phyloP scores from a whole-genome alignment of 1,140 invertebrate genomes.

The Tribolium castaneum region DNA sequence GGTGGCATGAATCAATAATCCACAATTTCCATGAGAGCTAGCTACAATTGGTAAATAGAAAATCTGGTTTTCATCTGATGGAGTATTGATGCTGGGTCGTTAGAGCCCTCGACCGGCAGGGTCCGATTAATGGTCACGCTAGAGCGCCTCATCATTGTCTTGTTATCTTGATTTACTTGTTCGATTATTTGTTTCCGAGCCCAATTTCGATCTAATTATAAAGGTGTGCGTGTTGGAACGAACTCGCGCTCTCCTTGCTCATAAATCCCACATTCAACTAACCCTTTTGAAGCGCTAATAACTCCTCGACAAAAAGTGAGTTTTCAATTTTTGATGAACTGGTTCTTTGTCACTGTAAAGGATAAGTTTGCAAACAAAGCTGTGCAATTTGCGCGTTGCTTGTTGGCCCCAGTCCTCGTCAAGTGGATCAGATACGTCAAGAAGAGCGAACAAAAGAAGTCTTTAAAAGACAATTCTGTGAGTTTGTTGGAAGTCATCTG shows the following conservation, averaged over 20 bases:
- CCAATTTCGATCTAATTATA: slow-evolving; percentile 44
- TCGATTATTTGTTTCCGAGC: slow-evolving; percentile 49
- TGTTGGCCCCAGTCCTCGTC: slow-evolving; percentile 11
- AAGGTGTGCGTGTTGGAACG: slow-evolving; percentile 33
- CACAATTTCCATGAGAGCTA: background rate
- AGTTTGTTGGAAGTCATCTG: slow-evolving; percentile 33
- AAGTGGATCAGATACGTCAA: slow-evolving; percentile 33
- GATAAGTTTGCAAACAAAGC: slow-evolving; percentile 37
- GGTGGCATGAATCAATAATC: background rate
- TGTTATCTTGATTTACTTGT: slow-evolving; percentile 53
- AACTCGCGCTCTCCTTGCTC: background rate
- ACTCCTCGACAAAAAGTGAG: slow-evolving; percentile 2
- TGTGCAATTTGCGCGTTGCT: slow-evolving; percentile 33
- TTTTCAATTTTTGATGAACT: slow-evolving; percentile 43
- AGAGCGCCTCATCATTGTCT: slow-evolving; percentile 52
- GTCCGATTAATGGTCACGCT: slow-evolving; percentile 52
- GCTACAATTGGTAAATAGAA: slow-evolving; percentile 23
- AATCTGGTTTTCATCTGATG: slow-evolving; percentile 26
- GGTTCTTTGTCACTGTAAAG: slow-evolving; percentile 32
- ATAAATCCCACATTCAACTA: background rate
- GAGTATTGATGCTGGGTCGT: slow-evolving; percentile 36
- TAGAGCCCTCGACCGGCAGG: background rate
- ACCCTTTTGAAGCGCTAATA: background rate
- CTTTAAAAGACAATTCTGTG: slow-evolving; percentile 28
- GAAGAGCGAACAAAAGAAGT: slow-evolving; percentile 29